Conservation (phyloP, 2,113 vertebrate species). For the Psammodynastes pulverulentus region DNA sequence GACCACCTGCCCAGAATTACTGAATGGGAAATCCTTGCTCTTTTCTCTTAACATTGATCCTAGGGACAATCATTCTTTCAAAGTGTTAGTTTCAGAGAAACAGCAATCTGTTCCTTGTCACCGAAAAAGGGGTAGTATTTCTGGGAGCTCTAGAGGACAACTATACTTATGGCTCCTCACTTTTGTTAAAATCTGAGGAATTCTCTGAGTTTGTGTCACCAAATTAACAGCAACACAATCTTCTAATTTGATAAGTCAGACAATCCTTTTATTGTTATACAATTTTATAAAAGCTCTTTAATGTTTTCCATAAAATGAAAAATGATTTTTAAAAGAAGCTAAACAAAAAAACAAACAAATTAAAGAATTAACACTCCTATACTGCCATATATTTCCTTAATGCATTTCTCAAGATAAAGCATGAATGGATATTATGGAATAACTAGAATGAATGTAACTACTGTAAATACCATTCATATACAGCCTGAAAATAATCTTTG, state of each 20-base stretch:
- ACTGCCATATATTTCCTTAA: neutral
- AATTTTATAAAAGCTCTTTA: neutral
- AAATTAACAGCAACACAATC: neutral
- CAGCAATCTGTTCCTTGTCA: neutral
- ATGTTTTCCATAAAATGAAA: neutral
- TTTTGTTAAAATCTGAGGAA: neutral
- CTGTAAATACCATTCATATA: neutral
- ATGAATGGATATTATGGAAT: neutral
- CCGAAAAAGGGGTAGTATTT: neutral
- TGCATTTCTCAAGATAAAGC: neutral
- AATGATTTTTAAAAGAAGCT: neutral
- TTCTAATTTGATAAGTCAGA: neutral
- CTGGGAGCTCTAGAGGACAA: neutral
- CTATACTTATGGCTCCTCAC: neutral
- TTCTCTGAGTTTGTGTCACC: neutral
- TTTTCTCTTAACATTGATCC: neutral
- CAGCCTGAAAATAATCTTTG: neutral
- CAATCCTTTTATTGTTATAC: neutral
- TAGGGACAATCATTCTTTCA: neutral
- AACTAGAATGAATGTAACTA: neutral
- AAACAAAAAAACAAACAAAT: neutral
- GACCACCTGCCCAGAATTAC: neutral
- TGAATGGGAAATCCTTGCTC: neutral
- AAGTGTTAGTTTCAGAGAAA: neutral
- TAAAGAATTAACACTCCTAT: neutral